These are phyloP conservation scores for Syngnathoides biaculeatus DNA, from an alignment of 2,113 vertebrate species.

Conservation along the genomic window DNA sequence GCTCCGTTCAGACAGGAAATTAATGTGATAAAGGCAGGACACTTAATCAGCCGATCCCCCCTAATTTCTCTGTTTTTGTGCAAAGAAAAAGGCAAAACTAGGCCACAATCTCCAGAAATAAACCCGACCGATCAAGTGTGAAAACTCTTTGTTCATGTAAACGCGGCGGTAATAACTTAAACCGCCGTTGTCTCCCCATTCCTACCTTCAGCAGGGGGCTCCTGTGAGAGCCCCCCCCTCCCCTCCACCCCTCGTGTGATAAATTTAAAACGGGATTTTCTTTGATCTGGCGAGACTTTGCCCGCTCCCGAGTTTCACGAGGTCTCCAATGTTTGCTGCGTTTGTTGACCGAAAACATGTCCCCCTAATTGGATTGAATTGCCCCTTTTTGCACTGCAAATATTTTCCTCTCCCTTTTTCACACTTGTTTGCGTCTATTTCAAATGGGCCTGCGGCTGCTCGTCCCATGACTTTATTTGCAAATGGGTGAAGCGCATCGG, in stretches of 20 bases:
- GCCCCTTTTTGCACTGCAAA: constrained; percentile 16
- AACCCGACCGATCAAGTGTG: constrained; percentile 38
- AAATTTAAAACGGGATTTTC: constrained; percentile 59
- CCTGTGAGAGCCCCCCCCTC: constrained; percentile 39
- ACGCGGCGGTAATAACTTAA: constrained; percentile 38
- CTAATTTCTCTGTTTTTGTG: constrained; percentile 42
- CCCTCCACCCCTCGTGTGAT: constrained; percentile 30
- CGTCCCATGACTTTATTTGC: neutral
- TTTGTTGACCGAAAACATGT: constrained; percentile 25
- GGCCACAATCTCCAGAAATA: constrained; percentile 55
- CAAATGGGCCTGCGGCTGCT: neutral
- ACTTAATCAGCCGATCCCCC: constrained; percentile 32
- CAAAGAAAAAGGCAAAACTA: constrained; percentile 31
- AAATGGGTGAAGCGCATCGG: neutral
- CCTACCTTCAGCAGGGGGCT: constrained; percentile 38
- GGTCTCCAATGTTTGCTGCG: constrained; percentile 29
- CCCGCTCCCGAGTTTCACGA: constrained; percentile 18
- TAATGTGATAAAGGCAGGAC: constrained; percentile 24
- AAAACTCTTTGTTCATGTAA: constrained; percentile 23
- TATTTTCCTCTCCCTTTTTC: neutral
- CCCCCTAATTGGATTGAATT: constrained; percentile 20
- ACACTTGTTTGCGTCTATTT: constrained; percentile 1
- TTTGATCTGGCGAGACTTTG: constrained; percentile 51
- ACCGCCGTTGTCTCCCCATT: constrained; percentile 22
- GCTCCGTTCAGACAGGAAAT: constrained; percentile 8